Percentiles rank a stretch among this genome's conserved stretches.
These are phyloP conservation scores for Limnephilus rhombicus DNA, from an alignment of 2,888 invertebrate species.

Conservation along the genomic window DNA sequence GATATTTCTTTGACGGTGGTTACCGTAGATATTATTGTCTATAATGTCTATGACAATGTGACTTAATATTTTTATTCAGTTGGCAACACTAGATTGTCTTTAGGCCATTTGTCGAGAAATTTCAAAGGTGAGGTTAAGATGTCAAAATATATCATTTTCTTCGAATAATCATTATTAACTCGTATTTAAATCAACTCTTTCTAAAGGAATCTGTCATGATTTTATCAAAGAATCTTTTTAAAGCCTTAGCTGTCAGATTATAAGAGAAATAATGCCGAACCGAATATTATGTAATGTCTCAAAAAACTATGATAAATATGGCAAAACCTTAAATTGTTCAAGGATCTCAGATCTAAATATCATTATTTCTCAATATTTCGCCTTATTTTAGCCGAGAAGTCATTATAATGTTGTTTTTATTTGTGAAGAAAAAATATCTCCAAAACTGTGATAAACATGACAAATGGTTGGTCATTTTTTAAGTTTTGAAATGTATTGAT, in stretches of 20 bases:
- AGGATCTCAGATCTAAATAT: neutral
- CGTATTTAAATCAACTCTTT: neutral
- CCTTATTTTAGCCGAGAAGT: neutral
- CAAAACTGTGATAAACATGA: neutral
- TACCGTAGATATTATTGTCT: neutral
- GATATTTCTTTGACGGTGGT: neutral
- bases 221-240: neutral
- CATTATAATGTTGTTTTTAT: neutral
- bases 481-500: neutral
- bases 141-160: slow-evolving; percentile 26
- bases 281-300: neutral
- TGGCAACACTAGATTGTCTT: neutral
- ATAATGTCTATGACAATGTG: neutral
- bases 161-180: neutral
- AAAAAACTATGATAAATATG: neutral
- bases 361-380: neutral
- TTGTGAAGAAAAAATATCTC: neutral
- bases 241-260: neutral
- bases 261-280: neutral
- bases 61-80: neutral
- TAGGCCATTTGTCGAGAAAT: slow-evolving; percentile 32
- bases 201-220: neutral
- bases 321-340: neutral
- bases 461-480: neutral
- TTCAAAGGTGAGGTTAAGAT: slow-evolving; percentile 46